Evolutionary conservation across 2,113 vertebrate genomes (phyloP), one percentile per base, ranked within the genome.

Genomic region (Ictidomys tridecemlineatus): DNA sequence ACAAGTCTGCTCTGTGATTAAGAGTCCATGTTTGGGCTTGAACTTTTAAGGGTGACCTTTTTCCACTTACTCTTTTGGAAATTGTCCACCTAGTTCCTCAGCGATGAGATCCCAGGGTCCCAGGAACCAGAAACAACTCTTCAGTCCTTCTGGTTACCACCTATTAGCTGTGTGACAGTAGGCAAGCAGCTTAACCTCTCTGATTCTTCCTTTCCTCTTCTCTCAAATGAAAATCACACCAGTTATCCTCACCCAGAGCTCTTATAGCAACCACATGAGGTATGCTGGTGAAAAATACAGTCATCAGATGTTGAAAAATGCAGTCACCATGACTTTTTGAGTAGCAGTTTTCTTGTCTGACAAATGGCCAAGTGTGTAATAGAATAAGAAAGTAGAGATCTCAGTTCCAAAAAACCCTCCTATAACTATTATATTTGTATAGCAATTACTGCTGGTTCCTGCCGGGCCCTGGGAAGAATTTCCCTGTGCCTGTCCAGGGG

Each of bases 11-110:
- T 58, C 94, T 89, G 30, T 80, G 97, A 97, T 97, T 91, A 98
- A 90, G 94, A 96, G 86, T 86, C 97, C 95, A 96, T 97, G 95
- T 98, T 97, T 42, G 79, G 96, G 96, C 97, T 97, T 96, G 63
- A 37, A 88, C 97, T 98, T 98, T 97, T 96, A 98, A 96, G 56
- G 82, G 93, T 96, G 91, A 63, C 86, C 10, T 97, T 95, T 97
- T 98, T 86, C 95, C 86, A 97, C 95, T 97, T 97, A 97, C 95
- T 94, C 94, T 26, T 98, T 98, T 96, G 95, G 91, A 98, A 98
- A 85, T 32, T 12, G 39, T n/a, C 9, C 72, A 63, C 56, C 9
- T 8, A 70, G 37, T 1, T 37, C 34, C 17, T 67, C 17, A 28
- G 39, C 39, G 74, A n/a, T 90, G 93, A 70, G 89, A 85, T 63